A percentile compares a stretch with the other conserved stretches of the same genome.
Conservation (phyloP, 1,140 invertebrate genomes). For the Plectrocnemia conspersa region DNA sequence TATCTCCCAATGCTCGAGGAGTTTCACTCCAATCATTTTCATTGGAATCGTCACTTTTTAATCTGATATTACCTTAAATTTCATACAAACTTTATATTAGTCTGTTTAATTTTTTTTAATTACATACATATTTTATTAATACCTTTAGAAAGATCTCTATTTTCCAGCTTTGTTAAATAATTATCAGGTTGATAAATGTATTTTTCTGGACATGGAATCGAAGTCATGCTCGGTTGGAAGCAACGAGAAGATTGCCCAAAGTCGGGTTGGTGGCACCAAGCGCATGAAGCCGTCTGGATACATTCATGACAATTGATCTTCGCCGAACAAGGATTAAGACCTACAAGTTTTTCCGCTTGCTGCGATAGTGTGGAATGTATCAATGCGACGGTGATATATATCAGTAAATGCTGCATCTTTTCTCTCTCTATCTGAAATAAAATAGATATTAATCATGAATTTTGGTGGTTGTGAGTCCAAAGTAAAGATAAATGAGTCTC, state of each 20-base stretch:
- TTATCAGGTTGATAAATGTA: conserved; percentile 73
- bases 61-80: too few species aligned
- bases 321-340: conserved; percentile 74
- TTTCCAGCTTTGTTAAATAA: conserved; percentile 36
- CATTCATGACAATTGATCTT: conserved; percentile 86
- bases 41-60: too few species aligned
- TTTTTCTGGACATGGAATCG: conserved; percentile 59
- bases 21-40: conserved; percentile 35
- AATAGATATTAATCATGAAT: too few species aligned
- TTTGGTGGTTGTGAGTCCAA: too few species aligned
- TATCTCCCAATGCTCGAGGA: conserved; percentile 48
- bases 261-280: conserved; percentile 85
- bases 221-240: conserved; percentile 63
- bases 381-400: too few species aligned
- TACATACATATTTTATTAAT: conserved; percentile 13
- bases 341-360: conserved; percentile 43
- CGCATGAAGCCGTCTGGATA: conserved; percentile 84
- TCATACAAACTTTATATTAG: too few species aligned
- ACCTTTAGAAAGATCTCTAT: conserved; percentile 47
- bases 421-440: too few species aligned
- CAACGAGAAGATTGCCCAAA: conserved; percentile 64
- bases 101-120: too few species aligned
- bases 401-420: too few species aligned
- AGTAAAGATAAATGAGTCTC: too few species aligned
- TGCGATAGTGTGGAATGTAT: too few species aligned